A percentile compares a stretch with the other conserved stretches of the same genome.
Evolutionary conservation across 2,797 vertebrate genomes (phyloP).

Genomic region (Allobates femoralis): DNA sequence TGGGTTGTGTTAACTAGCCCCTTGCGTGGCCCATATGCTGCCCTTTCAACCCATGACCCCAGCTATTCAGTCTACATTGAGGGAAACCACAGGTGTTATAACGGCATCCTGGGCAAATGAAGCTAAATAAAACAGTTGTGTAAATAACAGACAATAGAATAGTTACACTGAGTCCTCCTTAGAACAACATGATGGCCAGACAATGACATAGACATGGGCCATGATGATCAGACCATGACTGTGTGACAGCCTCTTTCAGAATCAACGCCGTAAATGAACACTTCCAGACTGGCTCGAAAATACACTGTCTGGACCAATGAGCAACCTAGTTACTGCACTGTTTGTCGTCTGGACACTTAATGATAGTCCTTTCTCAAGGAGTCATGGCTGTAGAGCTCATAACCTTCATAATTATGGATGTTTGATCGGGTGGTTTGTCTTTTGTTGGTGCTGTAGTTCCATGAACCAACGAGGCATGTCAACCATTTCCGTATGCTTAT

Average conservation of each 20-base stretch:
- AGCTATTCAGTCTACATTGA: constrained; percentile 71
- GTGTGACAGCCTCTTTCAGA: constrained; percentile 50
- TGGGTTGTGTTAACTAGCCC: constrained; percentile 72
- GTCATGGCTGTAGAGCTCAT: background rate
- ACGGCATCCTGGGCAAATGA: constrained; percentile 70
- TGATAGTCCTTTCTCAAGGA: constrained; percentile 27
- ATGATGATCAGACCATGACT: constrained; percentile 60
- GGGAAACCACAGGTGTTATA: constrained; percentile 76
- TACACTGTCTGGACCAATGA: constrained; percentile 19
- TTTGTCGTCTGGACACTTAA: constrained; percentile 24
- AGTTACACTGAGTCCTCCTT: constrained; percentile 48
- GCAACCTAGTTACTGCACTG: constrained; percentile 4
- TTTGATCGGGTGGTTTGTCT: background rate
- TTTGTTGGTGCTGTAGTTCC: background rate
- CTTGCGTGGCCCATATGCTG: constrained; percentile 73
- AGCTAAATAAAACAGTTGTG: constrained; percentile 67
- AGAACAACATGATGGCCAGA: constrained; percentile 61
- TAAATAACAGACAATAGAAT: constrained; percentile 65
- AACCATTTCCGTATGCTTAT: background rate
- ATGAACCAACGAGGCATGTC: background rate
- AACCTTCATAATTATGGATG: background rate
- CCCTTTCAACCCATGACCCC: constrained; percentile 72
- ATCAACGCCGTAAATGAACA: constrained; percentile 44
- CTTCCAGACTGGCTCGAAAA: constrained; percentile 51
- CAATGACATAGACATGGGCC: constrained; percentile 52